Conservation (phyloP, 2,888 invertebrate genomes). For the Eristalinus aeneus region DNA sequence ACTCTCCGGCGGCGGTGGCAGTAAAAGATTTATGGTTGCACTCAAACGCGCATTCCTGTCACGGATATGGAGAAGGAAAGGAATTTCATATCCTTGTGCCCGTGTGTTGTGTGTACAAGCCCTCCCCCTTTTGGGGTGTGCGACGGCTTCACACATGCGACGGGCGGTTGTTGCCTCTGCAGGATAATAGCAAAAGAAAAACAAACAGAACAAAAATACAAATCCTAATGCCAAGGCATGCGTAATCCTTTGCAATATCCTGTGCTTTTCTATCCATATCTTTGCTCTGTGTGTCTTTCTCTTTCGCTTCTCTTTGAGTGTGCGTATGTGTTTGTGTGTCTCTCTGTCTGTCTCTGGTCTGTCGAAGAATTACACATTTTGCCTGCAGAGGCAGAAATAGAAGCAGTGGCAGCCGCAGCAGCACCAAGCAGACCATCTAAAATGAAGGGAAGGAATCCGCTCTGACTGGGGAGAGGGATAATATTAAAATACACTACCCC, state of each 20-base stretch:
- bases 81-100: constrained; percentile 68
- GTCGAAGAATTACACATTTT: constrained; percentile 56
- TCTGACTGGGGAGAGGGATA: constrained; percentile 44
- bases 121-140: constrained; percentile 1
- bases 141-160: constrained; percentile 16
- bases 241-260: constrained; percentile 72
- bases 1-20: constrained; percentile 53
- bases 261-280: constrained; percentile 40
- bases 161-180: constrained; percentile 29
- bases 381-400: background rate
- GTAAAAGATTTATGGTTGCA: constrained; percentile 71
- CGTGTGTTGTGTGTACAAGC: constrained; percentile 1
- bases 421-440: background rate
- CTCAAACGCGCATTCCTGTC: constrained; percentile 71
- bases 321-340: too few relatives aligned
- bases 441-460: constrained; percentile 59
- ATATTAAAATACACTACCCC: constrained; percentile 53
- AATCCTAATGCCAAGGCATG: constrained; percentile 73
- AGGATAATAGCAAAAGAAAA: constrained; percentile 27
- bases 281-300: background rate
- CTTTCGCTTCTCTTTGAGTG: too few relatives aligned
- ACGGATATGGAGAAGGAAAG: constrained; percentile 71
- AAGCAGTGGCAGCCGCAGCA: background rate
- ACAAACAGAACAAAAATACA: constrained; percentile 67
- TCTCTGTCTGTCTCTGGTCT: constrained; percentile 41